phyloP scores from a whole-genome alignment of 1,140 invertebrate genomes.

The Drosophila prosaltans region DNA sequence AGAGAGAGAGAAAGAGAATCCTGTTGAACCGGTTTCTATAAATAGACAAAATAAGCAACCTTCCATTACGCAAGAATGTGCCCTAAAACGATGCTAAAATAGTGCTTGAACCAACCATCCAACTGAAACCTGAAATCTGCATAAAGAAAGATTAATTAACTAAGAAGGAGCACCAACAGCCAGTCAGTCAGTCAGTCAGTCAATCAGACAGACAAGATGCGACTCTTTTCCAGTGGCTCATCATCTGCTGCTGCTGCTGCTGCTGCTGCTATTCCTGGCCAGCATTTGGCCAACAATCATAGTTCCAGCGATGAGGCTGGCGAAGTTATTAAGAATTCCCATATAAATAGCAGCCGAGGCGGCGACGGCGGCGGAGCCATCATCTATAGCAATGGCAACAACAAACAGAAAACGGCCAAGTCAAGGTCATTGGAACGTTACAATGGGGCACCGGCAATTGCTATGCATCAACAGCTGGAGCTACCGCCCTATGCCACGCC shows the following conservation, averaged over 20 bases:
- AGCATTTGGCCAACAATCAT: conserved; percentile 5
- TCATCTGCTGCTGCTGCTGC: background rate
- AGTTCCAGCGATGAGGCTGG: conserved; percentile 69
- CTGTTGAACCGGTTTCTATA: conserved; percentile 73
- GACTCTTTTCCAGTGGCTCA: conserved; percentile 42
- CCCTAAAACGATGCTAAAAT: conserved; percentile 78
- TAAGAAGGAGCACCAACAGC: background rate
- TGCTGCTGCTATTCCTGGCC: conserved; percentile 17
- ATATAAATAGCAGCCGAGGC: conserved; percentile 36
- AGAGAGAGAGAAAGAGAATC: conserved; percentile 42
- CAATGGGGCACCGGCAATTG: conserved; percentile 68
- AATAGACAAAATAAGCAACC: conserved; percentile 66
- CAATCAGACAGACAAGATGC: conserved; percentile 37
- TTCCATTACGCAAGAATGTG: conserved; percentile 80
- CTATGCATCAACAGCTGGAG: conserved; percentile 47
- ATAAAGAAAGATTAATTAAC: conserved; percentile 75
- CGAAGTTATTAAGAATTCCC: conserved; percentile 67
- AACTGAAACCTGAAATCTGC: conserved; percentile 72
- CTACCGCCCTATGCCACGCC: conserved; percentile 71
- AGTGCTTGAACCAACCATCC: conserved; percentile 18
- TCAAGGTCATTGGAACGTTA: conserved; percentile 82
- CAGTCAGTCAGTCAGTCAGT: no score
- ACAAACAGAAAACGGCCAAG: conserved; percentile 48
- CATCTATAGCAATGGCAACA: conserved; percentile 34
- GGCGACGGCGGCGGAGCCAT: conserved; percentile 41